phyloP scores from a whole-genome alignment of 2,888 invertebrate species.

The Pseudoips prasinana region DNA sequence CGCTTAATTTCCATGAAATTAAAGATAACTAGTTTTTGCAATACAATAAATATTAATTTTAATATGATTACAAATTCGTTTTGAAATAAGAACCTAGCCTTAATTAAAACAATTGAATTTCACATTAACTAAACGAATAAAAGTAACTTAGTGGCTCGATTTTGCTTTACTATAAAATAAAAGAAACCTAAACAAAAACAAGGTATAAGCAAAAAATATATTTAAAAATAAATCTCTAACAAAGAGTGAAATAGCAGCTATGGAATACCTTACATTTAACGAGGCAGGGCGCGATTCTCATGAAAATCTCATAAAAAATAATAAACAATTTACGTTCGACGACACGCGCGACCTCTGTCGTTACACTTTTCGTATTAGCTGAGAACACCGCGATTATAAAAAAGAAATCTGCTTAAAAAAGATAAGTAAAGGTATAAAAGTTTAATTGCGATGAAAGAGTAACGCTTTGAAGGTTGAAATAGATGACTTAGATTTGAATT shows the following conservation, averaged over 20 bases:
- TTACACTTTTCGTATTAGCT: conserved; percentile 55
- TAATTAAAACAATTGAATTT: no score
- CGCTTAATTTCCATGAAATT: no score
- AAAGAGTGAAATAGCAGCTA: conserved; percentile 4
- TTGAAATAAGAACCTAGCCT: no score
- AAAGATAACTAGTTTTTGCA: no score
- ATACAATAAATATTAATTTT: no score
- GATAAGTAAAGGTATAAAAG: conserved; percentile 21
- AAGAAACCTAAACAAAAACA: no score
- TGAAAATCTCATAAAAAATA: conserved; percentile 78
- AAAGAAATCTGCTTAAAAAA: conserved; percentile 23
- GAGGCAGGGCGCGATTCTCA: conserved; percentile 53
- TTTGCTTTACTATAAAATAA: no score
- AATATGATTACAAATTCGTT: no score
- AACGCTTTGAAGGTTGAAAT: neutral
- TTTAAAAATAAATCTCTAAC: conserved; percentile 10
- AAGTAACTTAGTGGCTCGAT: no score
- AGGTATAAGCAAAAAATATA: conserved; percentile 3
- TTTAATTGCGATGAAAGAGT: conserved; percentile 12
- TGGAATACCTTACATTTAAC: conserved; percentile 36
- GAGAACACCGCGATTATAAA: conserved; percentile 30
- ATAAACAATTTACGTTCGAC: conserved; percentile 78
- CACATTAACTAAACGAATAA: no score
- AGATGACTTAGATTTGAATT: no score
- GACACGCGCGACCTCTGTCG: conserved; percentile 68